Conservation (phyloP, 1,140 invertebrate species). For the Anastrepha obliqua region DNA sequence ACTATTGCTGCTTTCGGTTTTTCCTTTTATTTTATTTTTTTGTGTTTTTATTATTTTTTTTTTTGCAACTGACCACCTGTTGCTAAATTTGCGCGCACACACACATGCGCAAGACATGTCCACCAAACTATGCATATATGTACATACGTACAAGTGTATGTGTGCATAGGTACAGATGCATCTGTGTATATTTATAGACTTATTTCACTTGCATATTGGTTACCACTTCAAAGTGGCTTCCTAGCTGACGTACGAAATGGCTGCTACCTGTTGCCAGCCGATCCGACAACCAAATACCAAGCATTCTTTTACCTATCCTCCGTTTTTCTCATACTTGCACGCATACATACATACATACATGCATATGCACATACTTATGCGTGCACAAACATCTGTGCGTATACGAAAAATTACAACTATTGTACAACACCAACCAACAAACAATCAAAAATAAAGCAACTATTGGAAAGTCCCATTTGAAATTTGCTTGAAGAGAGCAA, state of each 20-base stretch:
- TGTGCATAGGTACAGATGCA: not conserved
- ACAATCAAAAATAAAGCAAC: not conserved
- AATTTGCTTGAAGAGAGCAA: not conserved
- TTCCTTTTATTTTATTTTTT: not conserved
- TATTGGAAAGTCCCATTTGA: not conserved
- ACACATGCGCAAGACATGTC: not conserved
- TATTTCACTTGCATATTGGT: slow-evolving; percentile 19
- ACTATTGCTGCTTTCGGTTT: not conserved
- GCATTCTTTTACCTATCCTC: slow-evolving; percentile 27
- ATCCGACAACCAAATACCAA: slow-evolving; percentile 24
- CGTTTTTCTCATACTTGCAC: not conserved
- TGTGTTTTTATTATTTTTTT: not conserved
- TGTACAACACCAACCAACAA: not conserved
- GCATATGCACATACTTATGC: not conserved
- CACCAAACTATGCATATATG: not conserved
- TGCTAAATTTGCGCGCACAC: not conserved
- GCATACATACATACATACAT: not conserved
- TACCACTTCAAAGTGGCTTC: slow-evolving; percentile 15
- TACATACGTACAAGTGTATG: too few species aligned
- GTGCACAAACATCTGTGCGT: not conserved
- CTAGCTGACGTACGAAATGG: slow-evolving; percentile 30
- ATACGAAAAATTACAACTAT: not conserved
- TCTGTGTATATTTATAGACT: not conserved
- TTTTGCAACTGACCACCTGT: slow-evolving; percentile 54
- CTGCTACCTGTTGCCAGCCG: slow-evolving; percentile 23